A percentile compares a stretch with the other conserved stretches of the same genome.
Conservation (phyloP, 2,888 invertebrate genomes). For the Aphidoletes aphidimyza region DNA sequence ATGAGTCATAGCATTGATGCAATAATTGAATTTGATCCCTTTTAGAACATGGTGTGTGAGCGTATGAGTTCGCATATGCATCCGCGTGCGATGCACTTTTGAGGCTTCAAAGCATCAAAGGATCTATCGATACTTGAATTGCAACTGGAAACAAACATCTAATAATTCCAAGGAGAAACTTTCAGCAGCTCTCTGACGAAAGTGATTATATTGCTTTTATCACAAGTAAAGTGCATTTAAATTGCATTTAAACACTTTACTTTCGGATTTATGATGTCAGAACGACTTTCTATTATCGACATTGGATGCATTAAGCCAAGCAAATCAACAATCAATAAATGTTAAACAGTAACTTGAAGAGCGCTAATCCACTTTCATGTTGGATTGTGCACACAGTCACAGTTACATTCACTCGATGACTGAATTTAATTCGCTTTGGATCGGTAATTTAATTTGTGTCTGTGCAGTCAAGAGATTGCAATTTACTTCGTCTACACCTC, state of each 20-base stretch:
- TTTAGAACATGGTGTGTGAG: background rate
- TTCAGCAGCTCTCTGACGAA: background rate
- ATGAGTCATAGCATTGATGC: constrained; percentile 7
- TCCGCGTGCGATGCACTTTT: background rate
- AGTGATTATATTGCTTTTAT: constrained; percentile 32
- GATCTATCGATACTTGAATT: background rate
- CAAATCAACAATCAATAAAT: constrained; percentile 20
- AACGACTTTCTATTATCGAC: background rate
- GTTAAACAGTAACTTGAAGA: background rate
- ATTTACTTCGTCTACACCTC: background rate
- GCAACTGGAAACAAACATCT: background rate
- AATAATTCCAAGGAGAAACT: background rate
- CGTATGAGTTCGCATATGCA: no score
- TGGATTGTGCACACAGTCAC: no score
- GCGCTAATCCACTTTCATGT: background rate
- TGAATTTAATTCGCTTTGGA: background rate
- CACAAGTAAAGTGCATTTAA: constrained; percentile 11
- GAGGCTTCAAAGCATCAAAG: background rate
- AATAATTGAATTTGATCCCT: constrained; percentile 28
- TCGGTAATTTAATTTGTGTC: constrained; percentile 32
- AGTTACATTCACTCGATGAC: background rate
- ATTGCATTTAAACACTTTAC: constrained; percentile 47
- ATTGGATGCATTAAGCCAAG: background rate
- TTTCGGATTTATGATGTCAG: background rate
- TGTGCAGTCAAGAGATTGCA: background rate